Conservation (phyloP, 2,113 vertebrate species). For the Pantherophis guttatus region DNA sequence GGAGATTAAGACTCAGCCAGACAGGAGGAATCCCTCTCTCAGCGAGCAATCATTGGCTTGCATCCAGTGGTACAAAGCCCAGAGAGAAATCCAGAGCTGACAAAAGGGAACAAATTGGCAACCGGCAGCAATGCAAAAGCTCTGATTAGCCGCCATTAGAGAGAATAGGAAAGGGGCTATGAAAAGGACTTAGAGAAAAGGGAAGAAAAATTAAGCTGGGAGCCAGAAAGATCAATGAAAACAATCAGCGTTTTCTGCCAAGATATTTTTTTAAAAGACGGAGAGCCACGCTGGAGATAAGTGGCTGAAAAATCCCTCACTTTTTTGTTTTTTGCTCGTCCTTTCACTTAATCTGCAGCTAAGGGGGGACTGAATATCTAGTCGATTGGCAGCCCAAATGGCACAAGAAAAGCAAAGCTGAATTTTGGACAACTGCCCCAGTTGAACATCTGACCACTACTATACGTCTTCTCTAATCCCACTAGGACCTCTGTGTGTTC, state of each 20-base stretch:
- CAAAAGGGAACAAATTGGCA: slow-evolving; percentile 21
- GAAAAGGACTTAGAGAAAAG: slow-evolving; percentile 21
- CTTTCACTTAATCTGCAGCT: neutral
- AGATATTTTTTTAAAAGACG: slow-evolving; percentile 39
- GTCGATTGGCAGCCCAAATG: neutral
- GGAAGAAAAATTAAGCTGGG: slow-evolving; percentile 32
- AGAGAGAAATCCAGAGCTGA: neutral
- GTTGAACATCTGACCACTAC: neutral
- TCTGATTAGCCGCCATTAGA: slow-evolving; percentile 25
- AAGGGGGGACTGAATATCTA: neutral
- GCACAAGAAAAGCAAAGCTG: neutral
- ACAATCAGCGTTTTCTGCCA: slow-evolving; percentile 33
- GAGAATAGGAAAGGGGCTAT: neutral
- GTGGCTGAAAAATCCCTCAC: slow-evolving; percentile 15
- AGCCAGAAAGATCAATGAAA: slow-evolving; percentile 39
- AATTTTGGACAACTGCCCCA: neutral
- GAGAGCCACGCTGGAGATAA: slow-evolving; percentile 12
- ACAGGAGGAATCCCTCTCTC: neutral
- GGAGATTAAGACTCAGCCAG: neutral
- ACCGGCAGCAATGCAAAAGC: slow-evolving; percentile 9
- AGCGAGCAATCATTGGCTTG: neutral
- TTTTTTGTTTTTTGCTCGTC: neutral
- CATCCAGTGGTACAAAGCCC: neutral
- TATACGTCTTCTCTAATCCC: neutral
- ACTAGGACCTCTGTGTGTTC: neutral